Evolutionary conservation across 2,797 vertebrate genomes (phyloP), one percentile per base, ranked within the genome.

Genomic region (Falco naumanni): DNA sequence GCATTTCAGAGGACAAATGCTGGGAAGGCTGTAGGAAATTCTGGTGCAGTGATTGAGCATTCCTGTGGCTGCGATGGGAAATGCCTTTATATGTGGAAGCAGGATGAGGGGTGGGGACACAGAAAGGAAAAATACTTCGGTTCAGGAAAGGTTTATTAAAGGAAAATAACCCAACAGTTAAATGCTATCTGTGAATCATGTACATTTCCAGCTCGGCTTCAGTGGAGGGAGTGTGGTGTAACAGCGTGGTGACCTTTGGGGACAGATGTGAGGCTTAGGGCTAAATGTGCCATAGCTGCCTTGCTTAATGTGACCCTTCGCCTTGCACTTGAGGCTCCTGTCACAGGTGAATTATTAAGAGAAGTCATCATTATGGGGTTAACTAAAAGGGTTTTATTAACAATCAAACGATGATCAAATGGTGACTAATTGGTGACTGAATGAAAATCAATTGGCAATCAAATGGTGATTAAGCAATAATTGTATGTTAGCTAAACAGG

Each of bases 111-210:
- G 80, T 89, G 85, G 74, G 48, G 41, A 69, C 54, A 53, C 25
- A 82, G 57, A 85, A 75, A 76, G 89, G 87, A 91, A 96, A 95
- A 96, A 89, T 50, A 22, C 5, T 48, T 96, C 3, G 13, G 70
- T 90, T 94, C 90, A 91, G 93, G 65, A 93, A 96, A 84, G 66
- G 83, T 76, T 95, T 87, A 92, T 86, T 93, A 90, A 68, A 90
- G 90, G 90, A 91, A 95, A 97, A 95, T 86, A 72, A 64, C 60
- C 66, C 45, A 72, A 26, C 18, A 1, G 8, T 84, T 80, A 72
- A 81, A 84, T 93, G 84, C 15, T 91, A n/a, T 89, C 84, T 48
- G 57, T 84, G 89, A 87, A 90, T 80, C 70, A 68, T 11, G 13
- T 16, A n/a, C 41, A 6, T 61, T 83, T 90, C 78, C 89, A 95